Base-by-base conservation (phyloP, 2,888 invertebrate genomes). In the Allygus modestus region DNA sequence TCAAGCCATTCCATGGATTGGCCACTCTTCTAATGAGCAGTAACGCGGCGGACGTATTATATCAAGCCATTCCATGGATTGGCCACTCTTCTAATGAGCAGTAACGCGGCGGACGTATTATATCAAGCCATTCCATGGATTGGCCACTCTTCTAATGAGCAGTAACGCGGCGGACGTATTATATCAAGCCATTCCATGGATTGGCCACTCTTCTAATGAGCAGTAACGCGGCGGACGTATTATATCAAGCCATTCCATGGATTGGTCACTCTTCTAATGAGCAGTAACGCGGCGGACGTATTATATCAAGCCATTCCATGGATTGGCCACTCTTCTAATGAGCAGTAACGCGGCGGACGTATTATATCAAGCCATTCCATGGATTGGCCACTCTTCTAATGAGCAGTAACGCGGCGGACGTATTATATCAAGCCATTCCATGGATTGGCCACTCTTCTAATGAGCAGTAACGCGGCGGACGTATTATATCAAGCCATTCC, bases 291-390 rank as follows among this genome's bases (percentile, higher is more conserved):
- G 28, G 65, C 23, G n/a, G 17, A 2, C 65, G 65, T 65, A 65
- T 65, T 65, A 65, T 65, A 65, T 17, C 28, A 28, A 15, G 31
- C 65, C 65, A 65, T 65, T 31, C 12, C 65, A 65, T 65, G 15
- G 65, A 65, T 65, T 65, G 65, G 65, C 65, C 65, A 65, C 20
- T 65, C 28, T 5, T 4, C 17, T 28, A 65, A 65, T 65, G 65
- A 65, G 65, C 65, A 26, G 28, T 28, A 65, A 15, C 28, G 17
- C 28, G 28, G 65, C 23, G n/a, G 17, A 2, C 65, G 65, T 65
- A 65, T 65, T 65, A 65, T 65, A 65, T 17, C 28, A 28, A 15
- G 31, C 65, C 65, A 65, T 65, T 31, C 12, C 65, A 65, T 65
- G 15, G 65, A 65, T 65, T 65, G 65, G 65, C 65, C 65, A 65